A percentile compares a stretch with the other conserved stretches of the same genome.
These are phyloP conservation scores for Xestoiulus laeticollis DNA, from an alignment of 2,888 invertebrate species.

Conservation along the genomic window DNA sequence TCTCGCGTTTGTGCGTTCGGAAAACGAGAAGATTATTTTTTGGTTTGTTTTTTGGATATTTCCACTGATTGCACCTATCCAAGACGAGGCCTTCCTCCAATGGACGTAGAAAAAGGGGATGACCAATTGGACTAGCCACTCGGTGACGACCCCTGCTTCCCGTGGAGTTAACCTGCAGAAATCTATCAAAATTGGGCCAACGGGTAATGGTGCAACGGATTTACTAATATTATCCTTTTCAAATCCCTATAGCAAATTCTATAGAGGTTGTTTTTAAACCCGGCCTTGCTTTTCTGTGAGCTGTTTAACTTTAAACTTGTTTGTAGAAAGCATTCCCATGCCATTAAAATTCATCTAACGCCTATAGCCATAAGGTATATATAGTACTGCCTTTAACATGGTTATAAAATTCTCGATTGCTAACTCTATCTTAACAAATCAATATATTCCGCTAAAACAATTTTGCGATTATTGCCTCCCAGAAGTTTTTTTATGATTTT, in stretches of 20 bases:
- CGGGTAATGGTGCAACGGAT: not conserved
- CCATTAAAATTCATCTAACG: not conserved
- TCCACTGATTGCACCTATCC: not conserved
- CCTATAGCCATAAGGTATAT: not conserved
- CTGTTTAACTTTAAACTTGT: not conserved
- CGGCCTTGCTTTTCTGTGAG: not conserved
- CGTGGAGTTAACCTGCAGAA: slow-evolving; percentile 24
- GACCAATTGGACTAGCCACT: slow-evolving; percentile 36
- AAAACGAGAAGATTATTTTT: no score
- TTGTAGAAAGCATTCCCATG: not conserved
- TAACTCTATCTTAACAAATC: no score
- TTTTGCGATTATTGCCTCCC: no score
- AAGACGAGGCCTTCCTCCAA: not conserved
- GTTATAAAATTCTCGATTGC: no score
- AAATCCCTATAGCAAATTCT: not conserved
- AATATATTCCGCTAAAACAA: no score
- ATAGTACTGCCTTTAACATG: no score
- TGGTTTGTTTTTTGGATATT: not conserved
- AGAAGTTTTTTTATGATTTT: no score
- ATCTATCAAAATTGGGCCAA: not conserved
- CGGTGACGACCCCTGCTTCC: slow-evolving; percentile 40
- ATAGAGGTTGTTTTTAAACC: not conserved
- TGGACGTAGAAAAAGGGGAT: slow-evolving; percentile 28
- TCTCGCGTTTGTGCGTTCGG: not conserved
- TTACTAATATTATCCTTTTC: not conserved